These are phyloP conservation scores for Zingel zingel DNA, from an alignment of 2,113 vertebrate genomes.

Conservation along the genomic window DNA sequence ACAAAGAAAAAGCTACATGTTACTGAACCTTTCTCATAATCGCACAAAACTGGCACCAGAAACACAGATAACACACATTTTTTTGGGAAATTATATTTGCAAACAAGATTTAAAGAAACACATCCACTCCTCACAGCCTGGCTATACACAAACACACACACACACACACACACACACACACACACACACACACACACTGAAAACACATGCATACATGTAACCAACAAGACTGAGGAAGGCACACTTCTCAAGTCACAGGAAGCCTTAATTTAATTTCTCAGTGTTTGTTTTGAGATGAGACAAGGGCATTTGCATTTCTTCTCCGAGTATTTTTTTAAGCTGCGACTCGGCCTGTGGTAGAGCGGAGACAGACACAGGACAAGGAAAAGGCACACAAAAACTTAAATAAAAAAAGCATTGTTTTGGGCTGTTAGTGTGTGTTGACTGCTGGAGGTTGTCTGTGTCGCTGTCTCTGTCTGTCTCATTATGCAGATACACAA, in stretches of 20 bases:
- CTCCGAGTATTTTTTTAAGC: slow-evolving; percentile 58
- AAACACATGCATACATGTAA: slow-evolving; percentile 2
- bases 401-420: slow-evolving; percentile 32
- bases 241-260: slow-evolving; percentile 47
- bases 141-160: neutral
- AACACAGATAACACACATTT: neutral
- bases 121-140: slow-evolving; percentile 23
- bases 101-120: slow-evolving; percentile 46
- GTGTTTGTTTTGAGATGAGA: slow-evolving; percentile 80
- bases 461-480: slow-evolving; percentile 50
- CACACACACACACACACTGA: neutral
- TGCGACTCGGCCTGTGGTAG: slow-evolving; percentile 46
- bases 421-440: slow-evolving; percentile 31
- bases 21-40: slow-evolving; percentile 20
- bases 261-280: slow-evolving; percentile 80
- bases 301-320: slow-evolving; percentile 79
- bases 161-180: neutral
- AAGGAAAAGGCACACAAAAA: slow-evolving; percentile 37
- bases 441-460: slow-evolving; percentile 41
- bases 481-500: slow-evolving; percentile 68
- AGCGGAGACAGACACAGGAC: slow-evolving; percentile 36
- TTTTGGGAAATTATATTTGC: slow-evolving; percentile 28
- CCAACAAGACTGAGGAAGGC: slow-evolving; percentile 35
- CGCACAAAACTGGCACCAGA: neutral
- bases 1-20: neutral